phyloP scores from a whole-genome alignment of 2,797 vertebrate genomes.

The Crax fasciolata region DNA sequence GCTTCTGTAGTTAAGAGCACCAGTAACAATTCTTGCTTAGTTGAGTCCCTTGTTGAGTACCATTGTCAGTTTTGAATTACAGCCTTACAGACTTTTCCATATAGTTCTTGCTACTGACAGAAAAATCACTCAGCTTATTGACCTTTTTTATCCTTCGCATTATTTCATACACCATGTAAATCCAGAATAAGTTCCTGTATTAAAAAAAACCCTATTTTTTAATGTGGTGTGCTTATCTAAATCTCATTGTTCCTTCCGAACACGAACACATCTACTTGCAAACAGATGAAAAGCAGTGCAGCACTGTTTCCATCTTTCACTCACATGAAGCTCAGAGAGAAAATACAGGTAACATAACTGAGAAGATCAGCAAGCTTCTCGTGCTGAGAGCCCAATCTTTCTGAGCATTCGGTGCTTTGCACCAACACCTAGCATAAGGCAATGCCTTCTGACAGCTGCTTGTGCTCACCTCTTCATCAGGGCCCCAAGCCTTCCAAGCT shows the following conservation, averaged over 20 bases:
- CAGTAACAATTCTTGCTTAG: neutral
- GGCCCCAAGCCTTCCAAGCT: rapidly evolving
- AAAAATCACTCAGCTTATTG: neutral
- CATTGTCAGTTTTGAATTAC: neutral
- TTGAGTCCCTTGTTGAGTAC: neutral
- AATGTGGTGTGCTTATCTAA: neutral
- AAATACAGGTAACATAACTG: neutral
- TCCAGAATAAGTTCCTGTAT: neutral
- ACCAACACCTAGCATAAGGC: neutral
- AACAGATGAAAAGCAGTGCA: neutral
- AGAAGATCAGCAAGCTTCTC: neutral
- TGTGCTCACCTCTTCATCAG: neutral
- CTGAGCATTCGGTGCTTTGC: neutral
- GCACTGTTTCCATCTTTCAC: neutral
- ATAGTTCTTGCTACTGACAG: neutral
- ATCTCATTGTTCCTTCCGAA: neutral
- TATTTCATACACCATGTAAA: neutral
- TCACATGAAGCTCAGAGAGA: neutral
- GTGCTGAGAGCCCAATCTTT: neutral
- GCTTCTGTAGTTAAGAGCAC: neutral
- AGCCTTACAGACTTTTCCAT: neutral
- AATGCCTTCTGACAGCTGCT: neutral
- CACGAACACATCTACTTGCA: neutral
- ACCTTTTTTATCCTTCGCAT: neutral
- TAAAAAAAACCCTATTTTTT: neutral